Evolutionary conservation across 64 coral and sea anemone species (phyloP).

Genomic region (Pocillopora damicornis): DNA sequence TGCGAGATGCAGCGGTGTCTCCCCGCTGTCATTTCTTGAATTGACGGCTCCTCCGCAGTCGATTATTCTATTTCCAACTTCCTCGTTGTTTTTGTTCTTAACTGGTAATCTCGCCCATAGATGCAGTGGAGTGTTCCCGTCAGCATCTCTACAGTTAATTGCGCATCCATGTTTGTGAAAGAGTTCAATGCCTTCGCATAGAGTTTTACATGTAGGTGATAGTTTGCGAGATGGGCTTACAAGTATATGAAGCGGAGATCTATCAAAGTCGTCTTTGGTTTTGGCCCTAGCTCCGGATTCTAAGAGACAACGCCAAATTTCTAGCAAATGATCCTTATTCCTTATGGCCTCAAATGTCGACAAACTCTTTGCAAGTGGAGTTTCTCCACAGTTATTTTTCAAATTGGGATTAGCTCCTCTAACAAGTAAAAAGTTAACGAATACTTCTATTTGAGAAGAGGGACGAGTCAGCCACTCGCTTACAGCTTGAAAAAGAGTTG

Average conservation of each 20-base stretch:
- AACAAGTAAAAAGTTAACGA: conserved; percentile 19
- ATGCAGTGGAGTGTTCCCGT: conserved; percentile 18
- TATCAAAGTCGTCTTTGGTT: neutral
- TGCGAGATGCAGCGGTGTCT: no score
- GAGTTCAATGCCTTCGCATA: neutral
- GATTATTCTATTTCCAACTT: neutral
- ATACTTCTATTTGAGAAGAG: neutral
- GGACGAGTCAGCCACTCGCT: neutral
- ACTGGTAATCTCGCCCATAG: neutral
- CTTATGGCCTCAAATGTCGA: neutral
- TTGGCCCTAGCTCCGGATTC: neutral
- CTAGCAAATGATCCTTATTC: neutral
- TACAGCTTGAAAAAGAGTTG: neutral
- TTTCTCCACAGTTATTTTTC: neutral
- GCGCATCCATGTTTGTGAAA: neutral
- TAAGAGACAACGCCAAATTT: neutral
- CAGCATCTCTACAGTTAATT: neutral
- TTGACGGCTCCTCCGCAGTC: conserved; percentile 24
- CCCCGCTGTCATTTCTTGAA: neutral
- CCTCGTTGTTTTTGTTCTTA: neutral
- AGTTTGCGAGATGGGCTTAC: neutral
- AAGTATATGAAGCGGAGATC: conserved; percentile 5
- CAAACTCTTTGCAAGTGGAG: conserved; percentile 20
- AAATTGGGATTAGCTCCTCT: conserved; percentile 16
- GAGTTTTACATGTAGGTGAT: neutral